These are phyloP conservation scores for Cisticola juncidis DNA, from an alignment of 2,113 vertebrate species.

Conservation along the genomic window DNA sequence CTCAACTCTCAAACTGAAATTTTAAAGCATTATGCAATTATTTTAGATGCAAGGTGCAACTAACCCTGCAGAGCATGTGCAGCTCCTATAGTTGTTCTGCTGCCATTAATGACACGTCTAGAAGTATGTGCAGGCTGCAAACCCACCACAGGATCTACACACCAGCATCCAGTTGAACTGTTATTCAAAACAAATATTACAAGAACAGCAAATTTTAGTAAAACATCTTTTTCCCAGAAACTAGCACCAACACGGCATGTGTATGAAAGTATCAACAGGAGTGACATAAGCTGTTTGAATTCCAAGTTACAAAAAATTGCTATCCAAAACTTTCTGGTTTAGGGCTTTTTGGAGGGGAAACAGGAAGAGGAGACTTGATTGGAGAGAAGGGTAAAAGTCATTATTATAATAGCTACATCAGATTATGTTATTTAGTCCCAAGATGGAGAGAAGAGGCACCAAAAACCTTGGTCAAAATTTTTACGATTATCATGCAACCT, in stretches of 20 bases:
- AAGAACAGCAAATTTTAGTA: background rate
- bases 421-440: background rate
- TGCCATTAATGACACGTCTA: background rate
- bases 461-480: background rate
- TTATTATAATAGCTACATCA: background rate
- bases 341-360: accelerated
- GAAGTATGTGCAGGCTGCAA: background rate
- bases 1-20: background rate
- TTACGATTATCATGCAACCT: background rate
- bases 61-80: background rate
- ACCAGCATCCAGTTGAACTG: background rate
- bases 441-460: background rate
- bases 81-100: background rate
- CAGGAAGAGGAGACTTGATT: background rate
- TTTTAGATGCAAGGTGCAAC: background rate
- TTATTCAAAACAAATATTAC: background rate
- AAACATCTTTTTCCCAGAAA: background rate
- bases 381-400: background rate
- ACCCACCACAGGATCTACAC: background rate
- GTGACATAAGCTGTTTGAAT: background rate
- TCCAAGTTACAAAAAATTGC: background rate
- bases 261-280: background rate
- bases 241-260: background rate
- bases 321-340: background rate
- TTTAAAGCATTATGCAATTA: background rate